phyloP scores from a whole-genome alignment of 2,888 invertebrate species.

The Brenthis hecate region DNA sequence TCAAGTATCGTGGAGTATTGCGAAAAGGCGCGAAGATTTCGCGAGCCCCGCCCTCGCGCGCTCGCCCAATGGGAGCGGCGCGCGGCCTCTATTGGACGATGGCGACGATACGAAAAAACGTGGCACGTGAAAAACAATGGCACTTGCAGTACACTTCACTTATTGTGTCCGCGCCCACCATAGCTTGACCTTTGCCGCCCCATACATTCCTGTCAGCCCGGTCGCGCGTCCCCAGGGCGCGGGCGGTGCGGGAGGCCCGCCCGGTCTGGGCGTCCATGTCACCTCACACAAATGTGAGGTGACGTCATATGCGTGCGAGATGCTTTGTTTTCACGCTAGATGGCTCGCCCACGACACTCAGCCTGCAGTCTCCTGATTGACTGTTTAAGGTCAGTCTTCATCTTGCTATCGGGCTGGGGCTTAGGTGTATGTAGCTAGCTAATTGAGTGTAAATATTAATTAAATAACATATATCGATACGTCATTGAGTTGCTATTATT shows the following conservation, averaged over 20 bases:
- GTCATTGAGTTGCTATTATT: no score
- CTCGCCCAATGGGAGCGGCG: slow-evolving; percentile 58
- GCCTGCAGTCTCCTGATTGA: no score
- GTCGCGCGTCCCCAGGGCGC: no score
- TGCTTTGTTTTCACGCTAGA: slow-evolving; percentile 24
- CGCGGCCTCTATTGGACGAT: slow-evolving; percentile 61
- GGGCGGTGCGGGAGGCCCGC: not conserved
- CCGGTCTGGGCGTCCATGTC: not conserved
- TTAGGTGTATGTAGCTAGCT: no score
- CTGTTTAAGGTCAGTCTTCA: no score
- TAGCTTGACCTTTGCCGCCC: slow-evolving; percentile 38
- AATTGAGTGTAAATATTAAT: no score
- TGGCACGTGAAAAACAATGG: slow-evolving; percentile 70
- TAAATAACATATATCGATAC: no score
- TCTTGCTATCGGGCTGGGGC: no score
- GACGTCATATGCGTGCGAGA: not conserved
- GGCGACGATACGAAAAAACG: slow-evolving; percentile 48
- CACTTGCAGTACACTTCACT: slow-evolving; percentile 51
- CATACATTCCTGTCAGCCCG: not conserved
- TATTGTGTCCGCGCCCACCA: slow-evolving; percentile 49
- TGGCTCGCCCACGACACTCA: slow-evolving; percentile 18
- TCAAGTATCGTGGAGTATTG: slow-evolving; percentile 45
- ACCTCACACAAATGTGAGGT: slow-evolving; percentile 15
- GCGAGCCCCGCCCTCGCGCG: slow-evolving; percentile 42
- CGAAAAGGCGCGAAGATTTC: slow-evolving; percentile 62